Evolutionary conservation across 2,797 vertebrate species (phyloP).

Genomic region (Eutrigla gurnardus): DNA sequence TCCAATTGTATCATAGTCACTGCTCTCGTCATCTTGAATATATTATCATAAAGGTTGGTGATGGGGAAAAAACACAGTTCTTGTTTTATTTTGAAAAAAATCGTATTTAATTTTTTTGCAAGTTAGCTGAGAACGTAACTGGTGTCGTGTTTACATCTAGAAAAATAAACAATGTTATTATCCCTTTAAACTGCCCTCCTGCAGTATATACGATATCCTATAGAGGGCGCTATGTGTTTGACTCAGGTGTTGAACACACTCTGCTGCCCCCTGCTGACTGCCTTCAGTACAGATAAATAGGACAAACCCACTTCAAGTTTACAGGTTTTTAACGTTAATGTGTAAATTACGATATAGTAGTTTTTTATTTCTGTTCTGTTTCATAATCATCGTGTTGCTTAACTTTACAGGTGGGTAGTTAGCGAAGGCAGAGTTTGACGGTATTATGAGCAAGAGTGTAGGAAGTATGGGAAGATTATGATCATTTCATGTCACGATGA

Average conservation of each 20-base stretch:
- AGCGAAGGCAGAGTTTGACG: too few relatives aligned
- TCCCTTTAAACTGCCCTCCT: background rate
- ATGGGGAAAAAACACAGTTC: too few relatives aligned
- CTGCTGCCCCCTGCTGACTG: constrained; percentile 1
- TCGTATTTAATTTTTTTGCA: background rate
- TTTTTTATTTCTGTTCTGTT: background rate
- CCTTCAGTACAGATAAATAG: background rate
- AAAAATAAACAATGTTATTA: background rate
- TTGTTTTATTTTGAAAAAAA: background rate
- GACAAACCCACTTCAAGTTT: constrained; percentile 3
- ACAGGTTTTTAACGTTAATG: constrained; percentile 1
- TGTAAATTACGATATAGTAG: background rate
- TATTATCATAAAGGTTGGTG: background rate
- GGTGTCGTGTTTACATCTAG: background rate
- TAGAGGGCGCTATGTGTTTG: background rate
- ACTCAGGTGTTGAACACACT: background rate
- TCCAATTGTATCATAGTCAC: background rate
- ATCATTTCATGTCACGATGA: too few relatives aligned
- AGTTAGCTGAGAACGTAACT: background rate
- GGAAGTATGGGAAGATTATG: too few relatives aligned
- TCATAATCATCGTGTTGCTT: background rate
- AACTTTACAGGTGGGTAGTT: too few relatives aligned
- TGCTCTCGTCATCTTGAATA: background rate
- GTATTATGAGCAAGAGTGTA: too few relatives aligned
- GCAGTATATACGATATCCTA: background rate